These are phyloP conservation scores for Boulengeromyrus knoepffleri DNA, from an alignment of 2,113 vertebrate species.

Conservation along the genomic window DNA sequence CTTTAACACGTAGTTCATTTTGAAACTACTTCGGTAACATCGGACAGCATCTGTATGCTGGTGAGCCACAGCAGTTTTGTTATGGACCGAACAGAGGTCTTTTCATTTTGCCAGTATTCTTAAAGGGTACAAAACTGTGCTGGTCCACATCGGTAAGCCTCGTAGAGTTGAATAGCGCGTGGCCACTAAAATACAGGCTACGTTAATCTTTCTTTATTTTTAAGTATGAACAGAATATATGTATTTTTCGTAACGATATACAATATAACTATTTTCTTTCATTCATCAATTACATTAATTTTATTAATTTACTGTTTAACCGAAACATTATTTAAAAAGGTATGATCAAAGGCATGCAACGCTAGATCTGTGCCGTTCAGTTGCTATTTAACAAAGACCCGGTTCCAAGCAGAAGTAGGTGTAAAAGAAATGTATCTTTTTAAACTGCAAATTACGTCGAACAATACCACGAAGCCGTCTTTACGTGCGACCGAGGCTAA, in stretches of 20 bases:
- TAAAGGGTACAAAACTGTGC: not conserved
- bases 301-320: not conserved
- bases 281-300: not conserved
- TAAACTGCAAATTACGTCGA: not conserved
- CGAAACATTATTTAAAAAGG: not conserved
- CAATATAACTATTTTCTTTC: not conserved
- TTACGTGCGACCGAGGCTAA: not conserved
- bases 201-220: not conserved
- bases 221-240: not conserved
- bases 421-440: not conserved
- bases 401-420: not conserved
- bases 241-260: not conserved
- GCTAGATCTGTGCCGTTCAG: not conserved
- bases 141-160: not conserved
- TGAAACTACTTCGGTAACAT: slow-evolving; percentile 21
- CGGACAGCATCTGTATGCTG: not conserved
- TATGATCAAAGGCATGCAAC: not conserved
- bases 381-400: not conserved
- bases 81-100: not conserved
- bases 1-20: slow-evolving; percentile 46
- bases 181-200: not conserved
- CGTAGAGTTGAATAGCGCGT: not conserved
- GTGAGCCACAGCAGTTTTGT: not conserved
- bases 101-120: not conserved
- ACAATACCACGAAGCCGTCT: not conserved